These are phyloP conservation scores for Acleris sparsana DNA, from an alignment of 2,888 invertebrate species.

Conservation along the genomic window DNA sequence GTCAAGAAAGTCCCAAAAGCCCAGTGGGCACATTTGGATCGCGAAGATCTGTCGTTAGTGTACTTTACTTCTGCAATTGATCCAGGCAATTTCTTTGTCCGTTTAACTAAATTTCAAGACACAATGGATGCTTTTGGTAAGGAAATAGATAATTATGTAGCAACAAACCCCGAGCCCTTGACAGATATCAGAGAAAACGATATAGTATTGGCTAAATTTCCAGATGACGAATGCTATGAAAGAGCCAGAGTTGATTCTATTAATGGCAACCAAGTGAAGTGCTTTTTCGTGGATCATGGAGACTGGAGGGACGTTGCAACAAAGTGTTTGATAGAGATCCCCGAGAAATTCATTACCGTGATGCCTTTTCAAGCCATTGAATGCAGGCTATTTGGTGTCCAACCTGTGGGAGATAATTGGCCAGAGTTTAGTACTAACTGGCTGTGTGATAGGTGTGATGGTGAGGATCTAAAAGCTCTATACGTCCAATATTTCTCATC, in stretches of 20 bases:
- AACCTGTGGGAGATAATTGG: conserved; percentile 77
- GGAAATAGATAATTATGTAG: conserved; percentile 67
- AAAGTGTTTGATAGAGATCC: conserved; percentile 73
- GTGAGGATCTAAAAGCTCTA: conserved; percentile 66
- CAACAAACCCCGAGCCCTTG: conserved; percentile 47
- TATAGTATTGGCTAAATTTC: conserved; percentile 78
- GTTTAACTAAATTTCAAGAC: conserved; percentile 71
- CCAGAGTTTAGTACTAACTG: conserved; percentile 77
- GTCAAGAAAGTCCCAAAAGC: conserved; percentile 45
- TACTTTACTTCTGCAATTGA: conserved; percentile 69
- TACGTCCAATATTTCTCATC: conserved; percentile 71
- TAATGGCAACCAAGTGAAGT: conserved; percentile 68
- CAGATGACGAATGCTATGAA: conserved; percentile 67
- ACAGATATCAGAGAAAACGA: conserved; percentile 61
- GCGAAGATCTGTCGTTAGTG: conserved; percentile 62
- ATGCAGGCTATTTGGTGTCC: conserved; percentile 82
- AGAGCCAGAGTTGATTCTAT: conserved; percentile 73
- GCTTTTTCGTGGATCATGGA: conserved; percentile 86
- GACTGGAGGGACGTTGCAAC: conserved; percentile 73
- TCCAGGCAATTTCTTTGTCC: conserved; percentile 78
- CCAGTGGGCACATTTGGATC: conserved; percentile 80
- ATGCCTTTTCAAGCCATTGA: conserved; percentile 87
- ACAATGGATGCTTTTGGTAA: conserved; percentile 63
- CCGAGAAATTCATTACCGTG: conserved; percentile 72
- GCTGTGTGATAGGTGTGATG: conserved; percentile 73